phyloP scores from a whole-genome alignment of 2,113 vertebrate genomes.

The Macquaria ambigua region DNA sequence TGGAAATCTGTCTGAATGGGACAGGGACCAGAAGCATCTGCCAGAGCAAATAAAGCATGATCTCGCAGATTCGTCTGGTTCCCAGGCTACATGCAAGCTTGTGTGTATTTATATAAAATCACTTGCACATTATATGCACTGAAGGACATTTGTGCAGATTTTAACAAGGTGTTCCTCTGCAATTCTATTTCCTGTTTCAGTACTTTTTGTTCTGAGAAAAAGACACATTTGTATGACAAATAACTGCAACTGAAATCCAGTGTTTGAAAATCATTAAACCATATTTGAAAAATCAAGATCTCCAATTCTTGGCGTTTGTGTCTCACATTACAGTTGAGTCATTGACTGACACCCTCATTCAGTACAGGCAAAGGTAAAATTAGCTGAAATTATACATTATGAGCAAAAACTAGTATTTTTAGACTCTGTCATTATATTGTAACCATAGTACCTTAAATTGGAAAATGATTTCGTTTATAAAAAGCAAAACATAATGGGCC shows the following conservation, averaged over 20 bases:
- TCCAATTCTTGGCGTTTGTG: background rate
- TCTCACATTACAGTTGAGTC: background rate
- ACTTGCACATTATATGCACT: background rate
- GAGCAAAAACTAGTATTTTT: background rate
- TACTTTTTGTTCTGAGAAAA: background rate
- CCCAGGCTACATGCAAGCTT: no score
- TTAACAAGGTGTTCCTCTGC: background rate
- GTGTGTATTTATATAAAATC: background rate
- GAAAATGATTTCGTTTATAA: conserved; percentile 21
- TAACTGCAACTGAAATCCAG: background rate
- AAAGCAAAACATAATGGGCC: background rate
- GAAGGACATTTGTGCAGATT: background rate
- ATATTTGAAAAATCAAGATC: background rate
- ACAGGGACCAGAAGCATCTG: no score
- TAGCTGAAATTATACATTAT: background rate
- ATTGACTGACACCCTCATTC: background rate
- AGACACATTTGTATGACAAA: background rate
- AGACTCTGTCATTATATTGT: conserved; percentile 14
- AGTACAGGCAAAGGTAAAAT: background rate
- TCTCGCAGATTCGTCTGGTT: no score
- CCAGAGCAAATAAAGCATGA: no score
- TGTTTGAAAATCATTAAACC: background rate
- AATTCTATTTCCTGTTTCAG: background rate
- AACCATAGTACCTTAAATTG: background rate
- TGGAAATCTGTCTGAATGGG: no score